Conservation (phyloP, 2,797 vertebrate species). For the Acrossocheilus wenchowensis region DNA sequence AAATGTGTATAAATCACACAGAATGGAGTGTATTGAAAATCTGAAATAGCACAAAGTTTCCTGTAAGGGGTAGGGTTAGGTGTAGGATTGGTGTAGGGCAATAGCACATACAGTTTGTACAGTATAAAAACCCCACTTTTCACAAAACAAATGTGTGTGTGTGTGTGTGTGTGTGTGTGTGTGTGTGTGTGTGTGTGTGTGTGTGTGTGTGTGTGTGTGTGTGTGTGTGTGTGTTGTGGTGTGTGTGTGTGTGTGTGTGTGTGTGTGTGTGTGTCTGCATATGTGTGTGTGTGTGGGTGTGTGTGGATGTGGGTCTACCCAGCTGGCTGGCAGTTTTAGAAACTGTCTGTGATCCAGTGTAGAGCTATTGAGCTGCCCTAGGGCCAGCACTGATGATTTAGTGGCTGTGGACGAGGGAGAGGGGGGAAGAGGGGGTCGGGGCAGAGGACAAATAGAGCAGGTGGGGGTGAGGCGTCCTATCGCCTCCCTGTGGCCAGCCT, state of each 20-base stretch:
- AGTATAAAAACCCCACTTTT: too few relatives aligned
- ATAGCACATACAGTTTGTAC: too few relatives aligned
- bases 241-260: slow-evolving; percentile 29
- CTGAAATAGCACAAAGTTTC: too few relatives aligned
- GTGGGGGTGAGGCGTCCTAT: slow-evolving; percentile 61
- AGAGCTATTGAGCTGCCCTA: slow-evolving; percentile 45
- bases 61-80: too few relatives aligned
- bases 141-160: too few relatives aligned
- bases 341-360: slow-evolving; percentile 37
- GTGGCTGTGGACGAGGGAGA: slow-evolving; percentile 2
- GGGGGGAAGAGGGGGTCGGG: slow-evolving; percentile 52
- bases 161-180: too few relatives aligned
- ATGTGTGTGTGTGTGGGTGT: too few relatives aligned
- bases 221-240: slow-evolving; percentile 26
- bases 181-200: too few relatives aligned
- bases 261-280: too few relatives aligned
- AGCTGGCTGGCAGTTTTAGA: slow-evolving; percentile 31
- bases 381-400: slow-evolving; percentile 43
- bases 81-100: too few relatives aligned
- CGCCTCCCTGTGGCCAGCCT: slow-evolving; percentile 63
- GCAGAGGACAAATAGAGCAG: slow-evolving; percentile 75
- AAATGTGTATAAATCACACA: too few relatives aligned
- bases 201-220: slow-evolving; percentile 28
- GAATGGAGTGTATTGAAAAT: too few relatives aligned
- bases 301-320: not conserved